Percentiles rank a stretch among this genome's conserved stretches.
phyloP scores from a whole-genome alignment of 2,797 vertebrate genomes.

The Salarias fasciatus region DNA sequence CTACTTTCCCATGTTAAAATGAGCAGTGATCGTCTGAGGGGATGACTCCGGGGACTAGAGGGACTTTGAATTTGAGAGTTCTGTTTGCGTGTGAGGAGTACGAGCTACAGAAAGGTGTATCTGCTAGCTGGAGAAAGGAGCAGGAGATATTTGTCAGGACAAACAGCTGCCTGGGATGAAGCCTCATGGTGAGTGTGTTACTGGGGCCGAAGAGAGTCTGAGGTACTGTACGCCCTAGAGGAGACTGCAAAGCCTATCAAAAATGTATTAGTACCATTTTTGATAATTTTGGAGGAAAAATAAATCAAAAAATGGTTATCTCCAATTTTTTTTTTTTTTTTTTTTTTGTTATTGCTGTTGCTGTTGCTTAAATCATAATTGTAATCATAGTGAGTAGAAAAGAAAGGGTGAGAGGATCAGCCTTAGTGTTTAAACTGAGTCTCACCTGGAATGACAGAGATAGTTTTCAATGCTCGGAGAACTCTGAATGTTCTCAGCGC shows the following conservation, averaged over 20 bases:
- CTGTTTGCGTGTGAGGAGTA: too few species aligned
- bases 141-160: constrained; percentile 56
- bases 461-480: constrained; percentile 99
- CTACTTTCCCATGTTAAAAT: constrained; percentile 27
- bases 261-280: constrained; percentile 87
- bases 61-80: too few species aligned
- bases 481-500: constrained; percentile 99
- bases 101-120: constrained; percentile 21
- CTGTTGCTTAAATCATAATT: constrained; percentile 68
- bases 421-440: constrained; percentile 89
- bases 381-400: constrained; percentile 80
- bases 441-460: constrained; percentile 99
- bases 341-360: neutral
- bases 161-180: constrained; percentile 70
- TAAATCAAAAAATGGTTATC: constrained; percentile 81
- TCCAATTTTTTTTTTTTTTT: constrained; percentile 72
- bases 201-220: constrained; percentile 74
- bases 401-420: constrained; percentile 83
- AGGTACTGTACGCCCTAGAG: constrained; percentile 72
- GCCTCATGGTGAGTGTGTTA: constrained; percentile 63
- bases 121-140: constrained; percentile 34
- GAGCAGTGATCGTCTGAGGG: constrained; percentile 4
- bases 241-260: constrained; percentile 95
- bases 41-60: too few species aligned
- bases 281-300: constrained; percentile 85